Conservation (phyloP, 2,113 vertebrate genomes). For the Thomomys bottae region DNA sequence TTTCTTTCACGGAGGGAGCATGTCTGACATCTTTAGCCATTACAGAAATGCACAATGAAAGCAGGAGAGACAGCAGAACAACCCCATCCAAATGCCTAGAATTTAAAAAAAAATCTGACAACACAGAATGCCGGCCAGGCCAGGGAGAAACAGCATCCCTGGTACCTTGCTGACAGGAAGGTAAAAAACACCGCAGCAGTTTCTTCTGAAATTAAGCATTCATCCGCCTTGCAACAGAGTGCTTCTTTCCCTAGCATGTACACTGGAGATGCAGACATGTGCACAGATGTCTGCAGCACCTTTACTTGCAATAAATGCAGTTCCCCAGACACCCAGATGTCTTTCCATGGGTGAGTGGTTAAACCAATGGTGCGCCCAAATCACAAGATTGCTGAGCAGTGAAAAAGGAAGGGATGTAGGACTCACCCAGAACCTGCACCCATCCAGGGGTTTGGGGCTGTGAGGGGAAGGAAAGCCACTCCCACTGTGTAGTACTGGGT, state of each 20-base stretch:
- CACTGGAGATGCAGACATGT: accelerated
- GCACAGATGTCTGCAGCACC: accelerated
- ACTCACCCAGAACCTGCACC: too few species aligned
- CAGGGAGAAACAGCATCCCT: too few species aligned
- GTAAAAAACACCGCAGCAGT: accelerated
- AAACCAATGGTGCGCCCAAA: accelerated
- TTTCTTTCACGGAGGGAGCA: too few species aligned
- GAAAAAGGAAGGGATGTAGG: not conserved
- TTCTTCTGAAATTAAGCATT: not conserved
- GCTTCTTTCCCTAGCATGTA: accelerated
- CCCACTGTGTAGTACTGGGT: accelerated
- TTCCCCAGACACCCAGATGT: not conserved
- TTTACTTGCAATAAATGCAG: accelerated
- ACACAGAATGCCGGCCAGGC: not conserved
- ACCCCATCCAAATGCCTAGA: not conserved
- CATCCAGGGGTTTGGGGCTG: too few species aligned
- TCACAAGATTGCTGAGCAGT: accelerated
- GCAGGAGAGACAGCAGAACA: accelerated
- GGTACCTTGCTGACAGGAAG: accelerated
- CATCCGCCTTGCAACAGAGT: accelerated
- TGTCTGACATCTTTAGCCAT: accelerated
- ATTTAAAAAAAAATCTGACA: not conserved
- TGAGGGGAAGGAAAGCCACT: too few species aligned
- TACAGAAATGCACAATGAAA: not conserved
- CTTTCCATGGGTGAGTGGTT: accelerated